Evolutionary conservation across 2,797 vertebrate genomes (phyloP).

Genomic region (Phalanger gymnotis): DNA sequence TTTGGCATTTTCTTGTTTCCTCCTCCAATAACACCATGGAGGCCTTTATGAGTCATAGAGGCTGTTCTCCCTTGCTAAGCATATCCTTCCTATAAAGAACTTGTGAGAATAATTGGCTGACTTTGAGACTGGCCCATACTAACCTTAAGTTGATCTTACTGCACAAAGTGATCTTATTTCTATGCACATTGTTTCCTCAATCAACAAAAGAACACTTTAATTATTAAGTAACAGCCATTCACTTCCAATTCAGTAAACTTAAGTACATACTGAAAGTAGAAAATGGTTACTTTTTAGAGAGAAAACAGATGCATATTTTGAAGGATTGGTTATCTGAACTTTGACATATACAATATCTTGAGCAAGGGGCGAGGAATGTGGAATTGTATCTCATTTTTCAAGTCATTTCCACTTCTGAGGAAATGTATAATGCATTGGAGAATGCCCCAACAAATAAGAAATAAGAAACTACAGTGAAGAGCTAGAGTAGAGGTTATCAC

Average conservation of each 20-base stretch:
- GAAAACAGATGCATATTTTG: not conserved
- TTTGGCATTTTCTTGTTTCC: conserved; percentile 1
- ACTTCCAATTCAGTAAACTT: not conserved
- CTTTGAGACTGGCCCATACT: not conserved
- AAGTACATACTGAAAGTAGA: not conserved
- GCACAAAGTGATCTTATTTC: not conserved
- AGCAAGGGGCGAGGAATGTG: not conserved
- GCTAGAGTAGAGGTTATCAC: not conserved
- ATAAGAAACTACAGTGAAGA: not conserved
- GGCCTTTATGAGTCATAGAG: not conserved
- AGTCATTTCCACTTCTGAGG: not conserved
- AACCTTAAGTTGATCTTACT: not conserved
- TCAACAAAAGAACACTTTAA: not conserved
- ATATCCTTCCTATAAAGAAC: not conserved
- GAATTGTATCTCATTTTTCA: not conserved
- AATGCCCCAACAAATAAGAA: not conserved
- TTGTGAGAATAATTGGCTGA: conserved; percentile 8
- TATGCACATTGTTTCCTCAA: not conserved
- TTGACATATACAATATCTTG: not conserved
- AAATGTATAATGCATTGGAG: not conserved
- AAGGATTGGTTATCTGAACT: not conserved
- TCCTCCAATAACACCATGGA: not conserved
- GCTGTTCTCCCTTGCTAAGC: not conserved
- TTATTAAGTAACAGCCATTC: not conserved
- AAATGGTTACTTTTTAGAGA: not conserved